phyloP scores from a whole-genome alignment of 53 echinoderm and acorn worm genomes.

The Hippasteria phrygiana region DNA sequence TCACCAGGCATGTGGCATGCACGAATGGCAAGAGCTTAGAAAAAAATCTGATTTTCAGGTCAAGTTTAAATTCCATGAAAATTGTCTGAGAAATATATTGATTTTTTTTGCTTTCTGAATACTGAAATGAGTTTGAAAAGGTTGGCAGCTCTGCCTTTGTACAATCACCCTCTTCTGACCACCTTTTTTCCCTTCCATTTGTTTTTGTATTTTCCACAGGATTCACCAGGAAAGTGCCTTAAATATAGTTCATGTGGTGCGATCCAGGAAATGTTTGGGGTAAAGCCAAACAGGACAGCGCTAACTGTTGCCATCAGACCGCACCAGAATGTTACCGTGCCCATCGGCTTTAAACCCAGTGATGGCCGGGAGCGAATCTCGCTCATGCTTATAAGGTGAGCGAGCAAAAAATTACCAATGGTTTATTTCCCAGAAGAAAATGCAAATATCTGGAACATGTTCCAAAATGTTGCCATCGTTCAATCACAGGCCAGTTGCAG shows the following conservation, averaged over 20 bases:
- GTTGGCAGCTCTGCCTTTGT: too few relatives aligned
- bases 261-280: conserved; percentile 78
- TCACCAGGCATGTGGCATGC: too few relatives aligned
- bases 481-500: too few relatives aligned
- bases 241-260: conserved; percentile 70
- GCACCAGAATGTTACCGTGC: conserved; percentile 86
- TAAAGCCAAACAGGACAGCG: conserved; percentile 77
- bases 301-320: conserved; percentile 82
- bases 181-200: not conserved
- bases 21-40: too few relatives aligned
- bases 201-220: conserved; percentile 18
- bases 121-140: too few relatives aligned
- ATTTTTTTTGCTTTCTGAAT: too few relatives aligned
- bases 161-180: not conserved
- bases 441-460: too few relatives aligned
- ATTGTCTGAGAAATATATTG: too few relatives aligned
- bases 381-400: conserved; percentile 89
- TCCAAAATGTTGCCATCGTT: too few relatives aligned
- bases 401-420: not conserved
- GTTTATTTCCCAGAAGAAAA: too few relatives aligned
- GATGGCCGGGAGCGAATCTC: conserved; percentile 93
- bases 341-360: conserved; percentile 87
- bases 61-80: too few relatives aligned
- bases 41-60: too few relatives aligned
- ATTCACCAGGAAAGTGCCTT: conserved; percentile 85